These are phyloP conservation scores for Hozukius guyotensis DNA, from an alignment of 2,797 vertebrate species.

Conservation along the genomic window DNA sequence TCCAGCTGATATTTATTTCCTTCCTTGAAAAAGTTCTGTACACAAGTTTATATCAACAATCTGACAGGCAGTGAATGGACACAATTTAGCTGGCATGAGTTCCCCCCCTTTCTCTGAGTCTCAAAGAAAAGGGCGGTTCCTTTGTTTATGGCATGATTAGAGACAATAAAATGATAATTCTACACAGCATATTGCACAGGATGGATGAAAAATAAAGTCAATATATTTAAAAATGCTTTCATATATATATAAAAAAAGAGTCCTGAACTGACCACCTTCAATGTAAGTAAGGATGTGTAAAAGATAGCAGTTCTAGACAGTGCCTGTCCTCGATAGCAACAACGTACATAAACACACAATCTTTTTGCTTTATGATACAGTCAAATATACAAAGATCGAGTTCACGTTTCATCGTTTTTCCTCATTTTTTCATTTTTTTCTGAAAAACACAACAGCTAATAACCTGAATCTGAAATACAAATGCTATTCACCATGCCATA, in stretches of 20 bases:
- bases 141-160: constrained; percentile 92
- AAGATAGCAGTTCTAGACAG: constrained; percentile 94
- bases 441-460: constrained; percentile 99
- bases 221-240: constrained; percentile 89
- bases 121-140: constrained; percentile 75
- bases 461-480: constrained; percentile 99
- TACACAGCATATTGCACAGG: constrained; percentile 99
- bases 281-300: constrained; percentile 87
- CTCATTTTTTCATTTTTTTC: constrained; percentile 85
- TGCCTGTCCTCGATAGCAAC: constrained; percentile 99
- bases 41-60: constrained; percentile 99
- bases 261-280: constrained; percentile 92
- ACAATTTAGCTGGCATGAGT: constrained; percentile 96
- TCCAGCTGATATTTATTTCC: constrained; percentile 99
- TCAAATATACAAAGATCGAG: constrained; percentile 99
- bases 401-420: constrained; percentile 86
- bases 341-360: constrained; percentile 99
- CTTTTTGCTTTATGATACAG: constrained; percentile 99
- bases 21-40: constrained; percentile 99
- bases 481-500: constrained; percentile 99
- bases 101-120: constrained; percentile 66
- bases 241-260: constrained; percentile 85
- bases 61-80: constrained; percentile 99
- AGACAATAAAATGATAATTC: constrained; percentile 90
- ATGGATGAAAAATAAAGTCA: constrained; percentile 95